A percentile compares a stretch with the other conserved stretches of the same genome.
Conservation (phyloP, 1,140 invertebrate genomes). For the Hylaeus anthracinus region DNA sequence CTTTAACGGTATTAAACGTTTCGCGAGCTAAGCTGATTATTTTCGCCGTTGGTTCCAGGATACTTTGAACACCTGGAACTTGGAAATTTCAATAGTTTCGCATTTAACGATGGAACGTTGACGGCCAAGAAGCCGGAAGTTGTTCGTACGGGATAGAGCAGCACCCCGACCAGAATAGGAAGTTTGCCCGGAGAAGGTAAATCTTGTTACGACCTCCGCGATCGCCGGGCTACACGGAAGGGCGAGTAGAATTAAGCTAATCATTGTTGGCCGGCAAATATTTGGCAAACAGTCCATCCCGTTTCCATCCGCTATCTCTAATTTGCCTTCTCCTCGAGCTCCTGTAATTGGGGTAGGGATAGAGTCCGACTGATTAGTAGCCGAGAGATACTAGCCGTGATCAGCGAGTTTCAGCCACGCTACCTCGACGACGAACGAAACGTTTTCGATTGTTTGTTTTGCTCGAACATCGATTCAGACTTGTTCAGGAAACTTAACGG, state of each 20-base stretch:
- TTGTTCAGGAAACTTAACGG: not conserved
- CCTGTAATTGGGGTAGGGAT: constrained; percentile 59
- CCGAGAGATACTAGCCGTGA: constrained; percentile 34
- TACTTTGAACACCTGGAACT: not conserved
- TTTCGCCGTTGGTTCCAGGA: not conserved
- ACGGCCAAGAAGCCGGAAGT: not conserved
- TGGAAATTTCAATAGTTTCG: not conserved
- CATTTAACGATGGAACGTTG: not conserved
- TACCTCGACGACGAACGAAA: not conserved
- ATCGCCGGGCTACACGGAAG: not conserved
- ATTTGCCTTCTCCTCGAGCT: constrained; percentile 52
- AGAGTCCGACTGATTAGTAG: constrained; percentile 65
- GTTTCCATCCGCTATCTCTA: constrained; percentile 37
- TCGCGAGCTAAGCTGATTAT: not conserved
- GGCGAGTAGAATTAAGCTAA: constrained; percentile 23
- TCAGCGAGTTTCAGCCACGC: not conserved
- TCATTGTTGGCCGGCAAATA: constrained; percentile 58
- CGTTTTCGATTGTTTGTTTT: constrained; percentile 9
- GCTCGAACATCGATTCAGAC: not conserved
- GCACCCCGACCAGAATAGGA: not conserved
- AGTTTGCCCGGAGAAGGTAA: not conserved
- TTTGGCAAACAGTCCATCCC: constrained; percentile 56
- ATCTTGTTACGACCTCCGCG: not conserved
- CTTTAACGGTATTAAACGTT: not conserved
- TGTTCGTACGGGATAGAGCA: not conserved